Conservation (phyloP, 2,888 invertebrate species). For the Meandrusa payeni region DNA sequence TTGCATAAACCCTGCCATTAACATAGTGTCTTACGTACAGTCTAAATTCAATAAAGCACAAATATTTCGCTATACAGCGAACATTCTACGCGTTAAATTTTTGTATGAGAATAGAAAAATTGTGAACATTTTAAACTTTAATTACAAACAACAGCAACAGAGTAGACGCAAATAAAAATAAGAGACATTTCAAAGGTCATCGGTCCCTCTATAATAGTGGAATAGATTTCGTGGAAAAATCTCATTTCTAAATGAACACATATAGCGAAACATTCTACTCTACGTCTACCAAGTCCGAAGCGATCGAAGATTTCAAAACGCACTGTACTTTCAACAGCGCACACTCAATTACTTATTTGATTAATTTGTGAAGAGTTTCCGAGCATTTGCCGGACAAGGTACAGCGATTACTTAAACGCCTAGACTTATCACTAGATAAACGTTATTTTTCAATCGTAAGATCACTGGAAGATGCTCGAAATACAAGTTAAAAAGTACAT, state of each 20-base stretch:
- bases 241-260: slow-evolving; percentile 74
- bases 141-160: slow-evolving; percentile 61
- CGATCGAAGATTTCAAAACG: slow-evolving; percentile 58
- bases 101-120: slow-evolving; percentile 29
- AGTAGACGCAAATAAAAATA: slow-evolving; percentile 58
- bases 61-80: slow-evolving; percentile 8
- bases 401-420: slow-evolving; percentile 64
- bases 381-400: slow-evolving; percentile 64
- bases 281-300: slow-evolving; percentile 68
- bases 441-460: slow-evolving; percentile 64
- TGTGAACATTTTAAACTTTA: slow-evolving; percentile 45
- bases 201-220: slow-evolving; percentile 60
- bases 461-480: slow-evolving; percentile 77
- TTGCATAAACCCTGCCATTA: slow-evolving; percentile 49
- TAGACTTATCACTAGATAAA: slow-evolving; percentile 65
- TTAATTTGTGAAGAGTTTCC: slow-evolving; percentile 73
- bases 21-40: slow-evolving; percentile 25
- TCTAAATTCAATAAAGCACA: slow-evolving; percentile 18
- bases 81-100: slow-evolving; percentile 4
- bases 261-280: slow-evolving; percentile 73
- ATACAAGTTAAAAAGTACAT: slow-evolving; percentile 60
- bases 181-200: slow-evolving; percentile 42
- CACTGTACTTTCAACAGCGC: slow-evolving; percentile 55
- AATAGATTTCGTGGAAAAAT: slow-evolving; percentile 54
- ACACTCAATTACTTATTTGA: slow-evolving; percentile 58